phyloP scores from a whole-genome alignment of 2,888 invertebrate genomes.

The Caenorhabditis sinica region DNA sequence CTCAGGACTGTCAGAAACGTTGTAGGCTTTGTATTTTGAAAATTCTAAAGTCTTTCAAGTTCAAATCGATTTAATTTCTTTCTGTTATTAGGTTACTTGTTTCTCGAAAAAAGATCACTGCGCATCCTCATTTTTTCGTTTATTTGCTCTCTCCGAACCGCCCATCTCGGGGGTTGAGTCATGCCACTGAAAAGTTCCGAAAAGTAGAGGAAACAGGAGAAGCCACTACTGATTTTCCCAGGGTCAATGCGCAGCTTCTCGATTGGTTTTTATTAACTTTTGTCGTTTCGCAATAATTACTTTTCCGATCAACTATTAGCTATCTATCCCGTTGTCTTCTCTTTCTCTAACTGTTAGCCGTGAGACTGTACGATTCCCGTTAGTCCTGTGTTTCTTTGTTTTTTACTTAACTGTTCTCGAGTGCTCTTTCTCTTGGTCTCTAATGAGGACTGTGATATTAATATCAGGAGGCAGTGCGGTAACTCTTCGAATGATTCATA shows the following conservation, averaged over 20 bases:
- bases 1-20: neutral
- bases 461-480: slow-evolving; percentile 30
- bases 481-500: slow-evolving; percentile 27
- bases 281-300: slow-evolving; percentile 51
- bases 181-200: slow-evolving; percentile 44
- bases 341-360: slow-evolving; percentile 17
- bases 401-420: slow-evolving; percentile 9
- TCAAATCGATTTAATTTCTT: neutral
- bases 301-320: slow-evolving; percentile 44
- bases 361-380: slow-evolving; percentile 29
- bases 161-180: slow-evolving; percentile 32
- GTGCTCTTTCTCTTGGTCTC: slow-evolving; percentile 30
- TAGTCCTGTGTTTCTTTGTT: slow-evolving; percentile 2
- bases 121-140: slow-evolving; percentile 21
- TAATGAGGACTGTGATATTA: slow-evolving; percentile 36
- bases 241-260: slow-evolving; percentile 36
- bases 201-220: slow-evolving; percentile 21
- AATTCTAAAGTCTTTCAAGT: neutral
- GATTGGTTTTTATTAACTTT: slow-evolving; percentile 13
- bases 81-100: neutral
- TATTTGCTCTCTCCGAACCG: slow-evolving; percentile 48
- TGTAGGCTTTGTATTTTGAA: neutral
- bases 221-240: slow-evolving; percentile 36
- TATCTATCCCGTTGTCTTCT: neutral
- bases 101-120: slow-evolving; percentile 22